Evolutionary conservation across 1,140 invertebrate species (phyloP).

Genomic region (Drosophila tropicalis): DNA sequence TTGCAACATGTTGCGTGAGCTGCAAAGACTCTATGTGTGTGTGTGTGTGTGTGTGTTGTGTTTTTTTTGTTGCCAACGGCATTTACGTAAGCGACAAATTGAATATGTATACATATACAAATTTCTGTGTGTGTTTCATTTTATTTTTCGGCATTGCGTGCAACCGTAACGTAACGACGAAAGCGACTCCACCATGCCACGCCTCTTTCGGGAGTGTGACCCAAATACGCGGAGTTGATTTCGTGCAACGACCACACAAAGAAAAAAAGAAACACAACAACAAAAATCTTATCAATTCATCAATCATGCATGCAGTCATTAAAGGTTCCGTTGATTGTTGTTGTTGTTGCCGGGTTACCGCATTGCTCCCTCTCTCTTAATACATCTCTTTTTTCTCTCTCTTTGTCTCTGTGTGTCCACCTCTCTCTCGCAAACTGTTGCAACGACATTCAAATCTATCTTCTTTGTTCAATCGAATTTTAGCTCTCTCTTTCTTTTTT

Average conservation of each 20-base stretch:
- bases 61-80: constrained; percentile 10
- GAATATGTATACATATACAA: constrained; percentile 23
- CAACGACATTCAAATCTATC: not conserved
- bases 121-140: constrained; percentile 36
- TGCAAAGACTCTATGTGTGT: not conserved
- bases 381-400: constrained; percentile 19
- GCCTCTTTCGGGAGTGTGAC: constrained; percentile 62
- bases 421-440: constrained; percentile 21
- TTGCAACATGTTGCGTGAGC: constrained; percentile 3
- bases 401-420: not conserved
- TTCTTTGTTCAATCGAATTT: constrained; percentile 6
- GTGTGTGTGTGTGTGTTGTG: not conserved
- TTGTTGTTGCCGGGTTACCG: constrained; percentile 51
- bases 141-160: constrained; percentile 44
- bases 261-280: constrained; percentile 6
- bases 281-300: constrained; percentile 76
- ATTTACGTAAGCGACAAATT: constrained; percentile 18
- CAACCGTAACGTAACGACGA: constrained; percentile 29
- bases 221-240: constrained; percentile 55
- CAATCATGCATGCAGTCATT: constrained; percentile 78
- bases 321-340: constrained; percentile 54
- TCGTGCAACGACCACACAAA: constrained; percentile 39
- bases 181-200: constrained; percentile 41
- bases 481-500: not conserved
- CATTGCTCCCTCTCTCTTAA: constrained; percentile 13